Evolutionary conservation across 2,113 vertebrate genomes (phyloP), one percentile per base, ranked within the genome.

Genomic region (Sprattus sprattus): DNA sequence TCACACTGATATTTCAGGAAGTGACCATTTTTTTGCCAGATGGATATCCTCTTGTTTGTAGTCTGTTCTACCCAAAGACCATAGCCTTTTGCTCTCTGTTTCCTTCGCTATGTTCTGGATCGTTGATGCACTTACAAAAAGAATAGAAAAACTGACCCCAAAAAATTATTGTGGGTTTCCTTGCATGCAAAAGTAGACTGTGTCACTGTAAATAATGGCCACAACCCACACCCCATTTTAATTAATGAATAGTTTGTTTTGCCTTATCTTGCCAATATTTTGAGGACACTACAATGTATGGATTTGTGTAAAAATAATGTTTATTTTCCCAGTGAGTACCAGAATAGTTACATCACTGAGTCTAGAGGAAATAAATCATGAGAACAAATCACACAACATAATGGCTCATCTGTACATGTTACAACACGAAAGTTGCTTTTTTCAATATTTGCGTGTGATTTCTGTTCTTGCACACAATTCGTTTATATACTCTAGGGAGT

Each of bases 291-390:
- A 91, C 91, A 91, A 85, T 92, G 85, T 89, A 81, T 81, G 50
- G 71, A 32, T 16, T 85, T 16, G 39, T 45, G 87, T 87, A 89
- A 47, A 88, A 84, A 85, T 54, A n/a, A 64, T 20, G 91, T 80
- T 90, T 92, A 91, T 86, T 84, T 87, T 90, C n/a, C 3, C 93
- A 99, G 97, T 96, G 97, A 97, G 96, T 99, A 98, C 95, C 97
- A 99, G 94, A 99, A 99, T 96, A 98, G 98, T 71, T 97, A 99
- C 96, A 99, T 99, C 94, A 97, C 97, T 88, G 97, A 99, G 93
- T 98, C 98, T 96, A 97, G 98, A 78, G 10, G 11, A 2, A 78
- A 39, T 44, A 78, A 94, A 99, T 99, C 93, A 94, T 99, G 92
- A 99, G 98, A 95, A 98, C 20, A 64, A 64, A 64, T 64, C n/a